Conservation (phyloP, 2,888 invertebrate genomes). For the Molorchus minor region DNA sequence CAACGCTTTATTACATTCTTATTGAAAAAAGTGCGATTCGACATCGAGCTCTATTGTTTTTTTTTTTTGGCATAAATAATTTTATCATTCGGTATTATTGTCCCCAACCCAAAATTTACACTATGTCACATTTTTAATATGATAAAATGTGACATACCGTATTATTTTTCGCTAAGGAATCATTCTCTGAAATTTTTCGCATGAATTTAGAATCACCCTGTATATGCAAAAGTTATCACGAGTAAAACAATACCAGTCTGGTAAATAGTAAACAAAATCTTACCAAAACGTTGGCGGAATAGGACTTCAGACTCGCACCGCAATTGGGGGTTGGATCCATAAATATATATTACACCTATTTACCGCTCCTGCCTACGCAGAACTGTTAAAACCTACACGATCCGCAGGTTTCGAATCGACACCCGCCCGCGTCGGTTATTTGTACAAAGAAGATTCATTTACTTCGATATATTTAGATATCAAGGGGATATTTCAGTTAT, state of each 20-base stretch:
- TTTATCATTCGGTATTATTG: no score
- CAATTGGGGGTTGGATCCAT: slow-evolving; percentile 8
- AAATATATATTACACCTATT: slow-evolving; percentile 8
- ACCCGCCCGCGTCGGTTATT: slow-evolving; percentile 2
- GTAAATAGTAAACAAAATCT: neutral
- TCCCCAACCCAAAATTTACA: neutral
- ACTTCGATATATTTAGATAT: neutral
- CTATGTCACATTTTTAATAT: neutral
- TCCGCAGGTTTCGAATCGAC: neutral
- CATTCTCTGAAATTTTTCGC: no score
- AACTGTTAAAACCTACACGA: slow-evolving; percentile 11
- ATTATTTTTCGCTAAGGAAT: neutral
- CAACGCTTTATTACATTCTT: neutral
- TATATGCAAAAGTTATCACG: neutral
- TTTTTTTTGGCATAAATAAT: no score
- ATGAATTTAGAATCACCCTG: no score
- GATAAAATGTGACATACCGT: neutral
- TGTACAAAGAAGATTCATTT: neutral
- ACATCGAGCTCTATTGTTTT: no score
- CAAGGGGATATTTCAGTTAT: no score
- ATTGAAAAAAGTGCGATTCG: neutral
- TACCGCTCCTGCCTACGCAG: slow-evolving; percentile 15
- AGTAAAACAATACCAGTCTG: neutral
- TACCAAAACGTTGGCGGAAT: slow-evolving; percentile 7
- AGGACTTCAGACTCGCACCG: neutral